Percentiles rank a stretch among this genome's conserved stretches.
phyloP scores from a whole-genome alignment of 2,888 invertebrate genomes.

The Palloptera scutellata region DNA sequence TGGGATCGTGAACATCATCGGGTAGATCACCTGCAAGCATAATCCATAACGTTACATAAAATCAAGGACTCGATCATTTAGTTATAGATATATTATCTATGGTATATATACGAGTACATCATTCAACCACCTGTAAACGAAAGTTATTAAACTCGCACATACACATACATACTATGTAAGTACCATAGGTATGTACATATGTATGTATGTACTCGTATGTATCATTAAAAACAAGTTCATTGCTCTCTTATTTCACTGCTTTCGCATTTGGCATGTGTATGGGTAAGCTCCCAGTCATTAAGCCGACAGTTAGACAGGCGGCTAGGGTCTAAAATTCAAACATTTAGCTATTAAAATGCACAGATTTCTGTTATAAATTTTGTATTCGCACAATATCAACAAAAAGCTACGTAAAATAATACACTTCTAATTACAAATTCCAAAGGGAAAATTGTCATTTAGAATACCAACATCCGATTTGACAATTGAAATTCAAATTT shows the following conservation, averaged over 20 bases:
- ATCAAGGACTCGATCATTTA: too few species aligned
- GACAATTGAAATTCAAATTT: not conserved
- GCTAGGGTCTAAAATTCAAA: too few species aligned
- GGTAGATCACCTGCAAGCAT: constrained; percentile 44
- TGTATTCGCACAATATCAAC: too few species aligned
- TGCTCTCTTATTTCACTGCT: too few species aligned
- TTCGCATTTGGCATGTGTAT: too few species aligned
- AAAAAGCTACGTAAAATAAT: not conserved
- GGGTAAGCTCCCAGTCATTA: too few species aligned
- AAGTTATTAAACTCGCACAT: not conserved
- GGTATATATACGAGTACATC: not conserved
- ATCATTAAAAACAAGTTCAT: not conserved
- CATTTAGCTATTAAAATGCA: too few species aligned
- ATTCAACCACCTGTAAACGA: not conserved
- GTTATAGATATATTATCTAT: too few species aligned
- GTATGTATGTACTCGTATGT: not conserved
- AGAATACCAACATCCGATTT: not conserved
- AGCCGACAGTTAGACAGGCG: too few species aligned
- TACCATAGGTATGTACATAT: not conserved
- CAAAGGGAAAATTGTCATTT: not conserved
- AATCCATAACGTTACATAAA: not conserved
- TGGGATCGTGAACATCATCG: constrained; percentile 60
- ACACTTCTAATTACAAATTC: not conserved
- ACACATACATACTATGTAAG: too few species aligned
- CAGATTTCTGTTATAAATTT: too few species aligned